Base-by-base conservation (phyloP, 2,797 vertebrate species). In the Gallinago nigripennis region DNA sequence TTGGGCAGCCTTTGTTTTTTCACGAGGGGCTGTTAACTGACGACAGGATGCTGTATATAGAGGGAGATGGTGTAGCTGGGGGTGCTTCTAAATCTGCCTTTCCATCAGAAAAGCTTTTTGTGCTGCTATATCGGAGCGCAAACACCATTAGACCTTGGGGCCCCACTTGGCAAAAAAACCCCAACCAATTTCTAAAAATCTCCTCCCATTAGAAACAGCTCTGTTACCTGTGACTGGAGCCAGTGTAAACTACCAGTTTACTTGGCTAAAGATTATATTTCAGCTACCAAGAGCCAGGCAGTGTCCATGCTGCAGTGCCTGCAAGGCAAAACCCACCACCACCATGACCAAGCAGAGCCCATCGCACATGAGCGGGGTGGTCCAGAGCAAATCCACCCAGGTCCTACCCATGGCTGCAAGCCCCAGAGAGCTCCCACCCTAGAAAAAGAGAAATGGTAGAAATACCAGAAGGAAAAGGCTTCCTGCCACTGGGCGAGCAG, bases 331-430 rank as follows among this genome's bases (percentile, higher is more conserved):
- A 31, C 50, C 50, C 50, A 43, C 46, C 45, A 1, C 50, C 50
- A 43, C 46, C 45, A 1, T 3, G 10, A 10, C 17, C n/a, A n/a
- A 43, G 14, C 6, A 27, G 54, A 87, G 25, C 41, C 37, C 43
- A 31, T 5, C 1, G 1, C 15, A 7, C 3, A 17, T 5, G 31
- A 41, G 23, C 15, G 28, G 39, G 45, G 8, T 0, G 4, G 17
- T 43, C n/a, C 28, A 35, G 53, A 86, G 65, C 41, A 77, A 65
- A 71, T 3, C 33, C 54, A 23, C 39, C 25, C 65, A 30, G 10
- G 12, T 31, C 50, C n/a, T 37, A 33, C n/a, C 3, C 4, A 5
- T 19, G 14, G 14, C 72, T 45, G 43, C 43, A 45, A 45, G 9
- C 43, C 24, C 12, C 39, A 33, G 15, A 63, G 45, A 63, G 13